Percentiles rank a stretch among this genome's conserved stretches.
These are phyloP conservation scores for Colius striatus DNA, from an alignment of 2,113 vertebrate species.

Conservation along the genomic window DNA sequence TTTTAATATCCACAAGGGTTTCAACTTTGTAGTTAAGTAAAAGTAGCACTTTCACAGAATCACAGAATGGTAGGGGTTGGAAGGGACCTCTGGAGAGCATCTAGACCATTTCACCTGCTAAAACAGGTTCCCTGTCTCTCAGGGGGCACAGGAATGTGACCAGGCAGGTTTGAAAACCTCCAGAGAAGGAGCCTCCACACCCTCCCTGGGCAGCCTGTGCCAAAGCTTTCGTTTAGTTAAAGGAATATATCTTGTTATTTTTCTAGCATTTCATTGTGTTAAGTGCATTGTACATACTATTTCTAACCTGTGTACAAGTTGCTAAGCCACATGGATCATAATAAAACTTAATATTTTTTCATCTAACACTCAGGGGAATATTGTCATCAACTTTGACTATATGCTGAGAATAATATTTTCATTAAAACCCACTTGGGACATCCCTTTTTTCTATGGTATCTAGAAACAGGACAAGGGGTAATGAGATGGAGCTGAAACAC, in stretches of 20 bases:
- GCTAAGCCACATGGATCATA: constrained; percentile 12
- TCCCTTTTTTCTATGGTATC: too few relatives aligned
- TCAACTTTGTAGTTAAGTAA: not conserved
- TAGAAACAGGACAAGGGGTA: too few relatives aligned
- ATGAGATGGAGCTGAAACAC: too few relatives aligned
- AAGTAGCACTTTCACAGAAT: not conserved
- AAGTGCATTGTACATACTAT: constrained; percentile 18
- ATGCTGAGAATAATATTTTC: not conserved
- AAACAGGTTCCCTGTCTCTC: too few relatives aligned
- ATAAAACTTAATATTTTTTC: constrained; percentile 20
- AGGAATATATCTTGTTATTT: not conserved
- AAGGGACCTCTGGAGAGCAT: too few relatives aligned
- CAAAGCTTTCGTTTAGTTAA: not conserved
- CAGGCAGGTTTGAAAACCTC: too few relatives aligned
- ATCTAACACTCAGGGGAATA: not conserved
- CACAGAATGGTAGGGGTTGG: too few relatives aligned
- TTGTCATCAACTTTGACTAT: not conserved
- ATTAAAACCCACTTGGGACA: not conserved
- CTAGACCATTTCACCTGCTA: too few relatives aligned
- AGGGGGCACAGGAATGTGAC: too few relatives aligned
- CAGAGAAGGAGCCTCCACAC: too few relatives aligned
- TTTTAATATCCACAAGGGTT: not conserved
- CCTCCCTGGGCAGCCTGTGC: too few relatives aligned
- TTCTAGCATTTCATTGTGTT: not conserved
- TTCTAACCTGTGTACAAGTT: not conserved